Evolutionary conservation across 2,888 invertebrate species (phyloP).

Genomic region (Nephrocerus scutellatus): DNA sequence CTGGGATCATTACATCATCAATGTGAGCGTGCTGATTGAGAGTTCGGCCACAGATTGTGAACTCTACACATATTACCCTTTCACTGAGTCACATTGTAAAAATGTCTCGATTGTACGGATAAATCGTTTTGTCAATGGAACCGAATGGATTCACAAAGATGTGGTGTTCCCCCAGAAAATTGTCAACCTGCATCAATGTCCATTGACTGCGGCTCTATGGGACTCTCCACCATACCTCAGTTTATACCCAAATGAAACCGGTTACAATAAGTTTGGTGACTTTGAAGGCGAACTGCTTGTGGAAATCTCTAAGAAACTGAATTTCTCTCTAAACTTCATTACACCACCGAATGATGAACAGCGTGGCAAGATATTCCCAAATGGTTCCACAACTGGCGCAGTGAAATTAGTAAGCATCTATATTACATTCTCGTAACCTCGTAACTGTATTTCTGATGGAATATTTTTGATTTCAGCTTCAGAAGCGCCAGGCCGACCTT

Average conservation of each 20-base stretch:
- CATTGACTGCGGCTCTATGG: conserved; percentile 17
- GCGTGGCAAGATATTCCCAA: conserved; percentile 2
- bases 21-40: conserved; percentile 13
- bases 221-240: conserved; percentile 7
- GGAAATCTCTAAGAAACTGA: conserved; percentile 8
- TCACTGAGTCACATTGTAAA: conserved; percentile 9
- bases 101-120: conserved; percentile 1
- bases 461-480: conserved; percentile 25
- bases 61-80: conserved; percentile 20
- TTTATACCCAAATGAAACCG: neutral
- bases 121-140: conserved; percentile 1
- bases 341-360: neutral
- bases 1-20: conserved; percentile 16
- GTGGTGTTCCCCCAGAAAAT: conserved; percentile 19
- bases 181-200: conserved; percentile 13
- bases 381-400: conserved; percentile 21
- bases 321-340: conserved; percentile 13
- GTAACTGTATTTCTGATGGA: too few relatives aligned
- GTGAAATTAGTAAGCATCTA: conserved; percentile 22
- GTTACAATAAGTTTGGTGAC: conserved; percentile 2
- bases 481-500: conserved; percentile 22
- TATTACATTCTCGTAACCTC: too few relatives aligned
- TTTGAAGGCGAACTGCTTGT: conserved; percentile 18
- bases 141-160: conserved; percentile 1
- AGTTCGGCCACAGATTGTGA: neutral